Conservation (phyloP, 2,113 vertebrate species). For the Sapayoa aenigma region DNA sequence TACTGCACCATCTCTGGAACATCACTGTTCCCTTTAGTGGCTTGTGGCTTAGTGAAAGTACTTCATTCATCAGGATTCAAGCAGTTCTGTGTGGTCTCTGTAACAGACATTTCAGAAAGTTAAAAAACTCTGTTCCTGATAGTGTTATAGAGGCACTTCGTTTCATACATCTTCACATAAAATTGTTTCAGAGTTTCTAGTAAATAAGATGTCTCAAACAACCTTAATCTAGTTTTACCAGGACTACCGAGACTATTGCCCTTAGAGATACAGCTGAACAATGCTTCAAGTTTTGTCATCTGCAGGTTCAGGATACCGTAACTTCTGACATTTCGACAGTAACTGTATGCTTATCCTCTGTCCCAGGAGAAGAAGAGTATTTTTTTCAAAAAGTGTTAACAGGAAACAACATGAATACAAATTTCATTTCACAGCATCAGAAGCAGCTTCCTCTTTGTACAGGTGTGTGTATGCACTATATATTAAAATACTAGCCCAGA, state of each 20-base stretch:
- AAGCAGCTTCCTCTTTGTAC: background rate
- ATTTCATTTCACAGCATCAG: background rate
- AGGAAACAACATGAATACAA: background rate
- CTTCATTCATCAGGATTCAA: background rate
- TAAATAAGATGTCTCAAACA: background rate
- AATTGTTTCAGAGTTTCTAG: conserved; percentile 5
- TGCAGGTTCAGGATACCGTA: background rate
- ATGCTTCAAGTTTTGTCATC: background rate
- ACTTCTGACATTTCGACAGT: background rate
- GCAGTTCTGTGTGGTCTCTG: background rate
- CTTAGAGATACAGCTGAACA: background rate
- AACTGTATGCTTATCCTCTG: background rate
- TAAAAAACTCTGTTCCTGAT: background rate
- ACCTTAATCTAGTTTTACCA: background rate
- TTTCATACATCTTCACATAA: background rate
- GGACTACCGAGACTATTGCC: background rate
- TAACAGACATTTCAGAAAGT: background rate
- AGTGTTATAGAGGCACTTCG: background rate
- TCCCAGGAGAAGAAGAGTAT: background rate
- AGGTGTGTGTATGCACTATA: background rate
- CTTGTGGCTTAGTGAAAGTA: background rate
- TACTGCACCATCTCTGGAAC: background rate
- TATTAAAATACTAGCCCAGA: background rate
- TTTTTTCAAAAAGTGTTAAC: background rate
- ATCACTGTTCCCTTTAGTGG: background rate